A percentile compares a stretch with the other conserved stretches of the same genome.
These are phyloP conservation scores for Psittacula cyanocephala DNA, from an alignment of 2,113 vertebrate genomes.

Conservation along the genomic window DNA sequence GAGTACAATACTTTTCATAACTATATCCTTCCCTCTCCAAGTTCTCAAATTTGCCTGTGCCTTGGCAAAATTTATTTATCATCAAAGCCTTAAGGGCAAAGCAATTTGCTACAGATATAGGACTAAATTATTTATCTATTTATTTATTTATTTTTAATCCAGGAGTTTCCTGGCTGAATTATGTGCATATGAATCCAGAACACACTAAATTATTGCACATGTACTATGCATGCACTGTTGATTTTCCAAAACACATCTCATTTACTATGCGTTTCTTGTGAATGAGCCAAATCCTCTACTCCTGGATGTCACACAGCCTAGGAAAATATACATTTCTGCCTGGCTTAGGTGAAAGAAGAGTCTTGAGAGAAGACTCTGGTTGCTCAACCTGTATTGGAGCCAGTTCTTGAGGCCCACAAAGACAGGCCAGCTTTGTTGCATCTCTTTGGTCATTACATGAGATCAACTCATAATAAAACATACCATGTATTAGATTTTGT, in stretches of 20 bases:
- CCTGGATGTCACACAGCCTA: not conserved
- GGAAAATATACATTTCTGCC: slow-evolving; percentile 20
- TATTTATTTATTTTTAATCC: not conserved
- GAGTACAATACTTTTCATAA: not conserved
- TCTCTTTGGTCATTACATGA: not conserved
- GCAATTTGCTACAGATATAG: not conserved
- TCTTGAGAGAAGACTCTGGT: not conserved
- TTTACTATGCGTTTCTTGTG: slow-evolving; percentile 35
- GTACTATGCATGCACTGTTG: not conserved
- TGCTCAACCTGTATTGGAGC: not conserved
- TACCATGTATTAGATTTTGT: not conserved
- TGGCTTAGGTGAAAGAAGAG: slow-evolving; percentile 11
- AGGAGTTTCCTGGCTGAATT: slow-evolving; percentile 34
- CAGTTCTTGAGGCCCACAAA: not conserved
- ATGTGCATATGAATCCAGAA: not conserved
- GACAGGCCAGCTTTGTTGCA: not conserved
- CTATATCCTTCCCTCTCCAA: not conserved
- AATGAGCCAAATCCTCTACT: slow-evolving; percentile 25
- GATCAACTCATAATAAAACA: not conserved
- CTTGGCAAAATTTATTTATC: not conserved
- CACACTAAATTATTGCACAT: slow-evolving; percentile 40
- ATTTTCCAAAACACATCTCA: slow-evolving; percentile 50
- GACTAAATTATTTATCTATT: not conserved
- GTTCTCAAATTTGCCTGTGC: not conserved
- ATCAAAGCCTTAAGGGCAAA: not conserved